These are phyloP conservation scores for Chromis chromis DNA, from an alignment of 2,797 vertebrate species.

Conservation along the genomic window DNA sequence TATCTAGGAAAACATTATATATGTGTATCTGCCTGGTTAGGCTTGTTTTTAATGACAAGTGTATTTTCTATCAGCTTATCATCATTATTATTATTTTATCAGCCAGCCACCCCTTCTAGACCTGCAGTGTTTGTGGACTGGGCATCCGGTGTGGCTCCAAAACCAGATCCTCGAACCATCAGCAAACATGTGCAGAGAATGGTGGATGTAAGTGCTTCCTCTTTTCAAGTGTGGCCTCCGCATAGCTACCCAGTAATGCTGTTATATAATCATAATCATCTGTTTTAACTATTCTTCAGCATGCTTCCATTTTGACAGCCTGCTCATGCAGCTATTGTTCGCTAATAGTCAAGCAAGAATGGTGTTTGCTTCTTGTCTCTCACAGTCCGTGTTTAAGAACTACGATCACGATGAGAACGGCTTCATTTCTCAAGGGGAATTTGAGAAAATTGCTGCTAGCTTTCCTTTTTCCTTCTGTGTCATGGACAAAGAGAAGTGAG, in stretches of 20 bases:
- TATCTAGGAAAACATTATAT: no score
- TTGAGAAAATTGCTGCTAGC: constrained; percentile 96
- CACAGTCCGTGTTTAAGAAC: constrained; percentile 97
- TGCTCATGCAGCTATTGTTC: constrained; percentile 50
- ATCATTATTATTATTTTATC: no score
- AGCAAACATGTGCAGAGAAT: constrained; percentile 96
- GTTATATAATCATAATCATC: constrained; percentile 50
- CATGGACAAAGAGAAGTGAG: constrained; percentile 97
- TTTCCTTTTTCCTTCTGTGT: constrained; percentile 96
- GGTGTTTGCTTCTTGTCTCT: constrained; percentile 55
- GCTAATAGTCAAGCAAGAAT: constrained; percentile 32
- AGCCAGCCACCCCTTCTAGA: constrained; percentile 94
- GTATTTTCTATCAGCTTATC: constrained; percentile 40
- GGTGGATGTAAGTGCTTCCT: constrained; percentile 90
- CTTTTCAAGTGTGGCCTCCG: constrained; percentile 35
- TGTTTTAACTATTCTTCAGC: constrained; percentile 42
- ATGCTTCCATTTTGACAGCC: constrained; percentile 43
- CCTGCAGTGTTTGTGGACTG: constrained; percentile 94
- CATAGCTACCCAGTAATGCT: constrained; percentile 10
- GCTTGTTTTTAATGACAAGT: constrained; percentile 37
- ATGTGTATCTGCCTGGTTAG: background rate
- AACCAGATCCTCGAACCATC: constrained; percentile 95
- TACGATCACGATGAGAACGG: constrained; percentile 96
- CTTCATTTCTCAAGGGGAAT: constrained; percentile 95
- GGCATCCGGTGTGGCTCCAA: constrained; percentile 94